A percentile compares a stretch with the other conserved stretches of the same genome.
Conservation (phyloP, 2,888 invertebrate genomes). For the Drosophila siamana region DNA sequence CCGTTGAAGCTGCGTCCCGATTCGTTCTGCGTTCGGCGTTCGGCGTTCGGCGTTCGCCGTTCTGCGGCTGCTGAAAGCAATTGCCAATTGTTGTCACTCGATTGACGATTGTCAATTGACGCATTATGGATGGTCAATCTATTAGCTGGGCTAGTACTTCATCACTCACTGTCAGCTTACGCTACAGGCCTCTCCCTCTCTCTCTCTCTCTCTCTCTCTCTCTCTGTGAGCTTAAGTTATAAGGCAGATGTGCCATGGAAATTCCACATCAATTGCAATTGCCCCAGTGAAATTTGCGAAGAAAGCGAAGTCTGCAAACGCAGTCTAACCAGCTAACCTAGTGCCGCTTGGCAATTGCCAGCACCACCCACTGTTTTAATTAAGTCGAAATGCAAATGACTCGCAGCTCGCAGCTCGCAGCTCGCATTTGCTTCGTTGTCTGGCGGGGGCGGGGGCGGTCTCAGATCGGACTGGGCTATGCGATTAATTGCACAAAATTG, state of each 20-base stretch:
- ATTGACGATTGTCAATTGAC: conserved; percentile 67
- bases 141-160: conserved; percentile 55
- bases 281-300: conserved; percentile 64
- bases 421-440: neutral
- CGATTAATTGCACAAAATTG: conserved; percentile 79
- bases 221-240: conserved; percentile 13
- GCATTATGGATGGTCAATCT: conserved; percentile 72
- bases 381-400: conserved; percentile 77
- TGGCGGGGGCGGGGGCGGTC: conserved; percentile 18
- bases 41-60: no score
- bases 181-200: neutral
- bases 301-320: conserved; percentile 45
- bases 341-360: conserved; percentile 22
- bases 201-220: no score
- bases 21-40: conserved; percentile 2
- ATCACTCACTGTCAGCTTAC: conserved; percentile 58
- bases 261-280: conserved; percentile 72
- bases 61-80: conserved; percentile 1
- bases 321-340: conserved; percentile 13
- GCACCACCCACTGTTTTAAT: conserved; percentile 77
- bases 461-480: conserved; percentile 44
- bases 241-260: conserved; percentile 72
- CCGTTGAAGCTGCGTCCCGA: conserved; percentile 36
- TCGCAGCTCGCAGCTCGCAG: conserved; percentile 31
- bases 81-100: conserved; percentile 44